Evolutionary conservation across 2,888 invertebrate species (phyloP), one percentile per base, ranked within the genome.

Genomic region (Lacanobia wlatinum): DNA sequence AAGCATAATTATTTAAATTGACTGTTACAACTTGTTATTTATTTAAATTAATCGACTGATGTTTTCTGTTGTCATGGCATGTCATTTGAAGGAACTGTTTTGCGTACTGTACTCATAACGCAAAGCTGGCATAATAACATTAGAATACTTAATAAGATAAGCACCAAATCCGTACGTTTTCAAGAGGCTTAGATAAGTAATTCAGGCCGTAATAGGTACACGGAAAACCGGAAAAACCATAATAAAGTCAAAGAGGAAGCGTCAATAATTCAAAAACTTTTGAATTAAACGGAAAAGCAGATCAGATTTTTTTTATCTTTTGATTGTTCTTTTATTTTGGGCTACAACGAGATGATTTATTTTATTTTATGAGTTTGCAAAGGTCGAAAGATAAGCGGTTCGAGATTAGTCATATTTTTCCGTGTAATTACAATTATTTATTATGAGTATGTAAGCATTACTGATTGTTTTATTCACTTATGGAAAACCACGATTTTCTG

Each of bases 241-340:
- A 53, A 58, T 62, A 53, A 62, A 67, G 21, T 60, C 43, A n/a
- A 59, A 34, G 62, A 64, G 60, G n/a, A 72, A 67, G 56, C 66
- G 40, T 64, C 46, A 77, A 61, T 76, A 58, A 56, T 79, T 81
- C 40, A 81, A 79, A 72, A 79, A 77, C n/a, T 65, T 78, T 21
- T 62, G 62, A 66, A 65, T 74, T 38, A 70, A 58, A 58, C 38
- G 21, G 16, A 40, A 70, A 67, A 60, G 40, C 12, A 53, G 34
- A 61, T 67, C 43, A 56, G 34, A 9, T 12, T 43, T 60, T 43
- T 59, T 72, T 52, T 43, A 48, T 58, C n/a, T 21, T 67, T 66
- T 48, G 21, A 23, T 61, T 56, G 18, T 48, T 73, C 14, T 46
- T 50, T 53, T 77, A 34, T 70, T 64, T 52, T 0, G 10, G 23